Evolutionary conservation across 2,113 vertebrate genomes (phyloP).

Genomic region (Silurus glanis): DNA sequence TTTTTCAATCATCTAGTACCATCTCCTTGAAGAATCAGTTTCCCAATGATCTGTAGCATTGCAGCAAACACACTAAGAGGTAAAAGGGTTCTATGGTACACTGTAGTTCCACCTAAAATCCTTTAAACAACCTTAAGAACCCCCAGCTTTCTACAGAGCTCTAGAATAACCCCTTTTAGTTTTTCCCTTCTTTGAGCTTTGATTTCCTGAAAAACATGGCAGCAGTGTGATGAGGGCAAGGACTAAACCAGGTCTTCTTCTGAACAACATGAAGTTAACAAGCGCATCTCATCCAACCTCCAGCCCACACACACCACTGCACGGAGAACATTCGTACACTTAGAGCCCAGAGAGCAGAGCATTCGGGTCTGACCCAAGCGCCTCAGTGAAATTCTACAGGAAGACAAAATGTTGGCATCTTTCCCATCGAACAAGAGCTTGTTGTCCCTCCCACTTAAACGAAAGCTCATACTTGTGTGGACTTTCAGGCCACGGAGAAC

Average conservation of each 20-base stretch:
- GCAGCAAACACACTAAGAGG: too few relatives aligned
- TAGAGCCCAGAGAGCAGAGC: slow-evolving; percentile 11
- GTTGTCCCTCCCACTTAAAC: slow-evolving; percentile 19
- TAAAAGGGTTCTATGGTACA: background rate
- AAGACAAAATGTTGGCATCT: background rate
- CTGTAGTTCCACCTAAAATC: background rate
- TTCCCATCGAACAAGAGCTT: slow-evolving; percentile 10
- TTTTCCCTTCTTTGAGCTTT: background rate
- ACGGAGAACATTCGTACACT: background rate
- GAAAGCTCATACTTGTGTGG: slow-evolving; percentile 3
- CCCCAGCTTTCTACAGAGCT: background rate
- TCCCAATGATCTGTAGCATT: too few relatives aligned
- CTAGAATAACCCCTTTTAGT: background rate
- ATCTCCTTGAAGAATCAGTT: too few relatives aligned
- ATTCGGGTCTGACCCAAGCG: background rate
- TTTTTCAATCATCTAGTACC: too few relatives aligned
- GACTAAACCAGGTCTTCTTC: background rate
- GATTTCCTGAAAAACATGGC: background rate
- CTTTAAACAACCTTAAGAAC: background rate
- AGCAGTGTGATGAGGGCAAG: background rate
- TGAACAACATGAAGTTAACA: background rate
- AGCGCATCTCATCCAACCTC: background rate
- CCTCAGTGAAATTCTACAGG: slow-evolving; percentile 6
- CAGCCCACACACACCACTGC: slow-evolving; percentile 23
- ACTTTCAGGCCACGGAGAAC: background rate